A percentile compares a stretch with the other conserved stretches of the same genome.
Conservation (phyloP, 1,140 invertebrate species). For the Orchestia grillus region DNA sequence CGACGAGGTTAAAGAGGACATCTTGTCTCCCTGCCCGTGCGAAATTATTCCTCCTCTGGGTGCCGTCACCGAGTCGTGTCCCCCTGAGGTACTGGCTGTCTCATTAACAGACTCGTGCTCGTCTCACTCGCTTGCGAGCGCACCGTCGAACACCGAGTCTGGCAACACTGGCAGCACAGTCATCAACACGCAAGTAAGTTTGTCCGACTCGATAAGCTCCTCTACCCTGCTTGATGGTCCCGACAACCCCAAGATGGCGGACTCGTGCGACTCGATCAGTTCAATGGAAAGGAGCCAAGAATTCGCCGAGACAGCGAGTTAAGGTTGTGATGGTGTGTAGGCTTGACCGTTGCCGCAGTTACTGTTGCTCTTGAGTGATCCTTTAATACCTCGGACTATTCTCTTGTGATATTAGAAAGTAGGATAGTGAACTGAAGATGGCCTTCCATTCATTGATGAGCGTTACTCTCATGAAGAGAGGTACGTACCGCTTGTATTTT, state of each 20-base stretch:
- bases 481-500: not conserved
- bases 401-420: conserved; percentile 48
- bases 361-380: not conserved
- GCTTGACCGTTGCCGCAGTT: not conserved
- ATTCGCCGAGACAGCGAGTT: not conserved
- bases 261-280: conserved; percentile 38
- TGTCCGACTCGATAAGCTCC: conserved; percentile 2
- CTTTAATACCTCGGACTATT: conserved; percentile 32
- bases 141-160: conserved; percentile 26
- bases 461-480: not conserved
- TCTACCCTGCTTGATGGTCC: not conserved
- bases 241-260: conserved; percentile 13
- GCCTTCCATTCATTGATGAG: not conserved
- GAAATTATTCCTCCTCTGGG: conserved; percentile 21
- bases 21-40: conserved; percentile 4
- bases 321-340: not conserved
- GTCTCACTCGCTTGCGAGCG: conserved; percentile 14
- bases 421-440: not conserved
- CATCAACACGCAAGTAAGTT: conserved; percentile 6
- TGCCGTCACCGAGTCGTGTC: conserved; percentile 26
- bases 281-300: conserved; percentile 42
- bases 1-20: not conserved
- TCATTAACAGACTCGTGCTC: conserved; percentile 39
- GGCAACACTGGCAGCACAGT: conserved; percentile 10
- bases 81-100: conserved; percentile 9